Percentiles rank a stretch among this genome's conserved stretches.
These are phyloP conservation scores for Felis catus DNA, from an alignment of 2,113 vertebrate species.

Conservation along the genomic window DNA sequence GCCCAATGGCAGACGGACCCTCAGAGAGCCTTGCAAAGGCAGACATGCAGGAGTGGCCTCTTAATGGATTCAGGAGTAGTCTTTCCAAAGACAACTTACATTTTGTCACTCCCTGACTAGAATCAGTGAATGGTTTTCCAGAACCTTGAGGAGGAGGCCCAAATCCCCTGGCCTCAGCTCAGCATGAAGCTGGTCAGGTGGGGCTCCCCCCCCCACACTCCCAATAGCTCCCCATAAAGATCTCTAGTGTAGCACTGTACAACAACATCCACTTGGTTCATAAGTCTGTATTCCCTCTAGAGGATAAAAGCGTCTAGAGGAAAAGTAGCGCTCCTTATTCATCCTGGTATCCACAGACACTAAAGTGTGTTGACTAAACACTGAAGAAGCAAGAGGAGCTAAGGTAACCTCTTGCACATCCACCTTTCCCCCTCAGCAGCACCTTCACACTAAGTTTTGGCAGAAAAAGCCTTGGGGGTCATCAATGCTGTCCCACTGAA, in stretches of 20 bases:
- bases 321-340: neutral
- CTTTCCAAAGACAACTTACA: neutral
- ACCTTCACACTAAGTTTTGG: neutral
- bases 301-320: neutral
- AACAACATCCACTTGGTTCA: neutral
- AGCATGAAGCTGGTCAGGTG: neutral
- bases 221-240: neutral
- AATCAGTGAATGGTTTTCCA: neutral
- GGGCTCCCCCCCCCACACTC: no score
- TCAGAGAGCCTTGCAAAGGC: neutral
- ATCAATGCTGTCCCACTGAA: neutral
- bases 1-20: neutral
- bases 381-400: neutral
- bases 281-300: neutral
- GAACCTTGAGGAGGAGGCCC: neutral
- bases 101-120: neutral
- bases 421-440: neutral
- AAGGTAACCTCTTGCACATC: neutral
- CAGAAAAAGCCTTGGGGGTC: neutral
- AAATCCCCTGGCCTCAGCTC: neutral
- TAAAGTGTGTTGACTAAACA: neutral
- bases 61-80: neutral
- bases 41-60: neutral
- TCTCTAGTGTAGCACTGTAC: no score
- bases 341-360: neutral